Conservation (phyloP, 2,888 invertebrate species). For the Strigamia transsilvanica region DNA sequence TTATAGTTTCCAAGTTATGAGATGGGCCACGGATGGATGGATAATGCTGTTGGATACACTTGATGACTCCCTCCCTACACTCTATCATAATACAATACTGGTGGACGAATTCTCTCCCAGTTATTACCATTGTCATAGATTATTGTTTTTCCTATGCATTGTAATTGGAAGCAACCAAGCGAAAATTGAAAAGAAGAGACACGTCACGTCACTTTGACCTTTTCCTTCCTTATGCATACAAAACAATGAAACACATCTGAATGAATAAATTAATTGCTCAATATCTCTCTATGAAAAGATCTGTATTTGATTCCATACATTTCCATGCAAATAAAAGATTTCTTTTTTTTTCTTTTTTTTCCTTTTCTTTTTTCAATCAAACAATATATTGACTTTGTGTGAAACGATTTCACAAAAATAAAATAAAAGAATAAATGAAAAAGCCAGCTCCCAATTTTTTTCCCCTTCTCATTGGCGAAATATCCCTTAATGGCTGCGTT, state of each 20-base stretch:
- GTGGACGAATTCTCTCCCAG: conserved; percentile 1
- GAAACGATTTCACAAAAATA: neutral
- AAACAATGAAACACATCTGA: conserved; percentile 32
- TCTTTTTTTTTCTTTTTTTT: neutral
- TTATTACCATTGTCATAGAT: conserved; percentile 29
- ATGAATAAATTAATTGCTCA: conserved; percentile 43
- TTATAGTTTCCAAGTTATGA: conserved; percentile 40
- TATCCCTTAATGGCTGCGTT: conserved; percentile 39
- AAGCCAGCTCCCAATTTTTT: conserved; percentile 17
- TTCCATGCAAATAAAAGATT: neutral
- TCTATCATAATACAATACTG: conserved; percentile 24
- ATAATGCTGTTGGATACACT: conserved; percentile 32
- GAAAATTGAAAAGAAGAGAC: conserved; percentile 37
- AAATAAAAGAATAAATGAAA: conserved; percentile 28
- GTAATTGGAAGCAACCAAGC: conserved; percentile 34
- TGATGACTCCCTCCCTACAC: conserved; percentile 21
- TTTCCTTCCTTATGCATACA: conserved; percentile 28
- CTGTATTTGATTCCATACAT: conserved; percentile 28
- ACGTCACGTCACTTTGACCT: conserved; percentile 38
- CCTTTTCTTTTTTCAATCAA: conserved; percentile 20
- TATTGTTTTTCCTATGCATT: conserved; percentile 43
- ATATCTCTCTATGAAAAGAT: conserved; percentile 9
- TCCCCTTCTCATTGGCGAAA: conserved; percentile 13
- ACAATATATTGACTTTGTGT: conserved; percentile 11
- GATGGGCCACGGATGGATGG: conserved; percentile 31